Conservation (phyloP, 2,113 vertebrate species). For the Dasypus novemcinctus region DNA sequence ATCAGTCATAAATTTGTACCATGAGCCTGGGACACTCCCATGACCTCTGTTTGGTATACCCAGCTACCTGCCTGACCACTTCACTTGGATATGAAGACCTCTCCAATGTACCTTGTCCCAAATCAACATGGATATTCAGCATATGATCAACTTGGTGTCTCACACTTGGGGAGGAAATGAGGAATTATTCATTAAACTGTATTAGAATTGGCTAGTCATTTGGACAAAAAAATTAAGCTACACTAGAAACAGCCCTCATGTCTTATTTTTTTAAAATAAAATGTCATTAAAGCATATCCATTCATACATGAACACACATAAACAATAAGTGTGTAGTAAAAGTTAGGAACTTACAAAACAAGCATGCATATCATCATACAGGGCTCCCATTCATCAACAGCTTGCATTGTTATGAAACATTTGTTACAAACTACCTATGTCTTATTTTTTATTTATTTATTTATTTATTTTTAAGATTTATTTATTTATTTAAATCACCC, state of each 20-base stretch:
- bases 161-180: not conserved
- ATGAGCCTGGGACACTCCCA: not conserved
- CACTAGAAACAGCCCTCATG: not conserved
- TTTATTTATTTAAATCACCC: no score
- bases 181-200: not conserved
- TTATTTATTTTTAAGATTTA: no score
- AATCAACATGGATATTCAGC: rapidly evolving
- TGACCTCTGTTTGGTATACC: not conserved
- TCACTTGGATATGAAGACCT: not conserved
- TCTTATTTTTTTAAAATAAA: not conserved
- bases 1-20: not conserved
- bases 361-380: no score
- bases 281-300: no score
- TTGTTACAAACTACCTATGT: no score
- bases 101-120: not conserved
- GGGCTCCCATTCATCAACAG: no score
- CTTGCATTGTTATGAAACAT: no score
- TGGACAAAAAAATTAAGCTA: not conserved
- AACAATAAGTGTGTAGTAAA: no score
- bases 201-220: not conserved
- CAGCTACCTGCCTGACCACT: not conserved
- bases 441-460: no score
- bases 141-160: not conserved
- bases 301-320: no score
- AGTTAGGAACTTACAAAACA: no score